Percentiles rank a stretch among this genome's conserved stretches.
Conservation (phyloP, 2,797 vertebrate species). For the Capromys pilorides region DNA sequence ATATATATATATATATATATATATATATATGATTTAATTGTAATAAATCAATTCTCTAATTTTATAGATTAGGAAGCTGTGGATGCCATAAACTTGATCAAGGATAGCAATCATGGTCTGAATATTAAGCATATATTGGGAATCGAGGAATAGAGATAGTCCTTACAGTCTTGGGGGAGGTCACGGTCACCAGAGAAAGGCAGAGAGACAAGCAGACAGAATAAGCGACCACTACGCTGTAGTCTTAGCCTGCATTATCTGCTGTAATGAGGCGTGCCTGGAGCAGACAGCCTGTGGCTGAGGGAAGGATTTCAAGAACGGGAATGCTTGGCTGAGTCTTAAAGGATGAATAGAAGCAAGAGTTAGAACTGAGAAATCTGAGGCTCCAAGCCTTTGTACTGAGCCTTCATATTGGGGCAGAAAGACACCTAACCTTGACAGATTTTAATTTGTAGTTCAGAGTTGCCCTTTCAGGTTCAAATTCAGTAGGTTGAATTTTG, state of each 20-base stretch:
- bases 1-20: neutral
- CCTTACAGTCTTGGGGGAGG: neutral
- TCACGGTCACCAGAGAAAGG: neutral
- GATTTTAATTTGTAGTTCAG: slow-evolving; percentile 26
- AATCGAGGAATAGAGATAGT: neutral
- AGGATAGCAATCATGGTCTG: neutral
- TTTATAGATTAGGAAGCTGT: neutral
- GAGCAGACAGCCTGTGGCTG: neutral
- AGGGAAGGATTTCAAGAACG: neutral
- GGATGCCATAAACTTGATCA: neutral
- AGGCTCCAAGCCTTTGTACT: neutral
- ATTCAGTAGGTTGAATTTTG: neutral
- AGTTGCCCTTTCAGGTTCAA: neutral
- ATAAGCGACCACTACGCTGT: neutral
- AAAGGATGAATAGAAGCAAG: neutral
- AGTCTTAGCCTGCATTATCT: neutral
- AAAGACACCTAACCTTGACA: neutral
- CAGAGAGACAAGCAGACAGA: neutral
- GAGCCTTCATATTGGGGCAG: neutral
- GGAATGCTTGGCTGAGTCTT: neutral
- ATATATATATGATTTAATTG: neutral
- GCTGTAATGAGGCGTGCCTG: neutral
- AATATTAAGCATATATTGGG: neutral
- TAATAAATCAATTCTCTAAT: neutral
- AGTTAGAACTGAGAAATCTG: neutral